Percentiles rank a stretch among this genome's conserved stretches.
phyloP scores from a whole-genome alignment of 1,140 invertebrate genomes.

The Holcopasites calliopsidis region DNA sequence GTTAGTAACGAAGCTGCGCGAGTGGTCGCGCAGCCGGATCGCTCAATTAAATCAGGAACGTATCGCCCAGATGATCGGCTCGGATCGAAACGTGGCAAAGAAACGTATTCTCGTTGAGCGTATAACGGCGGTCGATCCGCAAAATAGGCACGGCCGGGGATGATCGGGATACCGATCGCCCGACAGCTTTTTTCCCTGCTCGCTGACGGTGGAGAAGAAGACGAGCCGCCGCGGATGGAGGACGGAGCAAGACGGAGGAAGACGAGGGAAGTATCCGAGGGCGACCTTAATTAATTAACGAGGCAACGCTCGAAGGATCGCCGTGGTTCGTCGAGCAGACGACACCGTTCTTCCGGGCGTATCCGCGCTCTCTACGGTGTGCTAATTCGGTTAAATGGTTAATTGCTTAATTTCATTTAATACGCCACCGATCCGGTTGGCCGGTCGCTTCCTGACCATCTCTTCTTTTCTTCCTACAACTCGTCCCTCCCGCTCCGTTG shows the following conservation, averaged over 20 bases:
- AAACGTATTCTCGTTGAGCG: slow-evolving; percentile 24
- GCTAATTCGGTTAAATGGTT: slow-evolving; percentile 76
- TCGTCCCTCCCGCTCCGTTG: not conserved
- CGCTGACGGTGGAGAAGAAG: slow-evolving; percentile 34
- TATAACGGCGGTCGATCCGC: slow-evolving; percentile 31
- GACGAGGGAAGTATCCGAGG: slow-evolving; percentile 27
- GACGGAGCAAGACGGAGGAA: not conserved
- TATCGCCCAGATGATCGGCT: slow-evolving; percentile 23
- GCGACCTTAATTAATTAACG: slow-evolving; percentile 63
- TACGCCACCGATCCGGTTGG: slow-evolving; percentile 62
- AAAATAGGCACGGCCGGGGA: slow-evolving; percentile 49
- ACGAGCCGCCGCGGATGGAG: not conserved
- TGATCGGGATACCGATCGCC: slow-evolving; percentile 56
- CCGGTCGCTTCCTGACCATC: slow-evolving; percentile 46
- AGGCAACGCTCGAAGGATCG: slow-evolving; percentile 55
- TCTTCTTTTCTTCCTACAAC: slow-evolving; percentile 12
- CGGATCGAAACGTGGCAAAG: slow-evolving; percentile 35
- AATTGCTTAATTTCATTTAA: slow-evolving; percentile 76
- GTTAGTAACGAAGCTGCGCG: not conserved
- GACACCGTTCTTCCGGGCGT: slow-evolving; percentile 57
- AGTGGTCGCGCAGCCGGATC: slow-evolving; percentile 4
- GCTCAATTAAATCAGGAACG: slow-evolving; percentile 39
- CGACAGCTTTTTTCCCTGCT: slow-evolving; percentile 33
- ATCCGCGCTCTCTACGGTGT: slow-evolving; percentile 62
- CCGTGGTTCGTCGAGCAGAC: slow-evolving; percentile 20